phyloP scores from a whole-genome alignment of 2,888 invertebrate genomes.

The Cryptophagus acutangulus region DNA sequence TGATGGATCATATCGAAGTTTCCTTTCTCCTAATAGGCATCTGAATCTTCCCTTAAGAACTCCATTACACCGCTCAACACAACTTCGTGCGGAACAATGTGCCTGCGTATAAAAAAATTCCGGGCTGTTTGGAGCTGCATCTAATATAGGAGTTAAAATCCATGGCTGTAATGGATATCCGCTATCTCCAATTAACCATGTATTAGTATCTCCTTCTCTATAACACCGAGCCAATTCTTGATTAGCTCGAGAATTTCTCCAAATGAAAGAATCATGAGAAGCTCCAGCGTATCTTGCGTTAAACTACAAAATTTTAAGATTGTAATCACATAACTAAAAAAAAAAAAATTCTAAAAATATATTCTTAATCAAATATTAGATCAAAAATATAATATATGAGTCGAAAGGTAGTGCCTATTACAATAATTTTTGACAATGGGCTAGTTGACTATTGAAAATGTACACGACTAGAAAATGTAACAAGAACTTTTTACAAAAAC shows the following conservation, averaged over 20 bases:
- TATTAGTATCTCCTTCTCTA: constrained; percentile 2
- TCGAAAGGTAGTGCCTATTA: too few relatives aligned
- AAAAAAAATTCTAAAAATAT: too few relatives aligned
- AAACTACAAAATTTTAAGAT: constrained; percentile 9
- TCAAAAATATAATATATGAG: too few relatives aligned
- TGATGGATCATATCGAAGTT: background rate
- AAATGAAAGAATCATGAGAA: constrained; percentile 14
- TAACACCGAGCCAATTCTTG: constrained; percentile 3
- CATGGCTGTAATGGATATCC: constrained; percentile 17
- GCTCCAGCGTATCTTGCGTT: constrained; percentile 13
- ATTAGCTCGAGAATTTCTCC: constrained; percentile 6
- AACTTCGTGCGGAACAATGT: constrained; percentile 17
- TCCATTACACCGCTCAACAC: constrained; percentile 18
- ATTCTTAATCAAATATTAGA: too few relatives aligned
- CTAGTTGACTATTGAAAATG: too few relatives aligned
- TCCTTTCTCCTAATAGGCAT: constrained; percentile 12
- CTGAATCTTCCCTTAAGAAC: constrained; percentile 19
- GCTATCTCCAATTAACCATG: constrained; percentile 17
- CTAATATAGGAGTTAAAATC: constrained; percentile 18
- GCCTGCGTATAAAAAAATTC: constrained; percentile 15
- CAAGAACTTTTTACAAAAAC: too few relatives aligned
- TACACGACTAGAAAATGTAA: too few relatives aligned
- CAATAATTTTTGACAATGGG: too few relatives aligned
- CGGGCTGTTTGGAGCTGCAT: constrained; percentile 11
- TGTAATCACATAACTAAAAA: constrained; percentile 9